Conservation (phyloP, 2,888 invertebrate species). For the Tipula vernalis region DNA sequence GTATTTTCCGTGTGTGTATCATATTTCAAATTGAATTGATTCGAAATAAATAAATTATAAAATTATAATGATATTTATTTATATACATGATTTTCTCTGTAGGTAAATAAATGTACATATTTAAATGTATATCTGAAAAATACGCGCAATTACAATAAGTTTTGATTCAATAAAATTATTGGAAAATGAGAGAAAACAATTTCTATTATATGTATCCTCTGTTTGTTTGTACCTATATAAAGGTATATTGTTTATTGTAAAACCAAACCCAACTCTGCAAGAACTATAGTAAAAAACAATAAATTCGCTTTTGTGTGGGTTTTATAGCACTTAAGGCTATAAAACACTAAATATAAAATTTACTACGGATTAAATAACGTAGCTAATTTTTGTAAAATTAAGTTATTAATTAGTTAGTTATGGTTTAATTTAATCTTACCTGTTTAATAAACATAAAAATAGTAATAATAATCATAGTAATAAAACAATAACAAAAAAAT, state of each 20-base stretch:
- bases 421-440: background rate
- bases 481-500: background rate
- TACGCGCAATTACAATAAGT: background rate
- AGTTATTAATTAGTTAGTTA: background rate
- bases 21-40: background rate
- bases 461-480: background rate
- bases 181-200: background rate
- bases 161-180: background rate
- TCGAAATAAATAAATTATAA: background rate
- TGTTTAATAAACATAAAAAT: background rate
- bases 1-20: background rate
- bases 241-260: background rate
- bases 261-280: background rate
- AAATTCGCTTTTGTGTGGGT: background rate
- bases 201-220: background rate
- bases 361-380: background rate
- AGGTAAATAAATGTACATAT: background rate
- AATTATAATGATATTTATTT: background rate
- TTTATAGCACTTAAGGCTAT: background rate
- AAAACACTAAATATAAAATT: background rate
- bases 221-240: background rate
- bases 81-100: background rate
- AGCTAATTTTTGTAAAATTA: background rate
- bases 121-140: background rate
- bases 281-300: background rate